phyloP scores from a whole-genome alignment of 2,797 vertebrate genomes.

The Sylvia borin region DNA sequence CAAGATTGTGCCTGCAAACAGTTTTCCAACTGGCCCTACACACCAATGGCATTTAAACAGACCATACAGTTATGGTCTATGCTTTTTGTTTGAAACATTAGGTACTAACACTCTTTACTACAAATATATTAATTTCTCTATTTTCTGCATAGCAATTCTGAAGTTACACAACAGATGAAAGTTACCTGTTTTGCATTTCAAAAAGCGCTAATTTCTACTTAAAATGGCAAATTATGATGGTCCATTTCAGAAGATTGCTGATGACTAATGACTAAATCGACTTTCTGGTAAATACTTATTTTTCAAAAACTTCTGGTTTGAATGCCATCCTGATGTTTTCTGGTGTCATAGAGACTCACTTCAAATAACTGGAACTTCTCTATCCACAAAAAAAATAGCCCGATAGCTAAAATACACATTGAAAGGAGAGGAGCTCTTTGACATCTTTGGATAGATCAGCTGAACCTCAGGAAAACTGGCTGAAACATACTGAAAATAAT shows the following conservation, averaged over 20 bases:
- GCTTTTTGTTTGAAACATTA: neutral
- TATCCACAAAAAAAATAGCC: neutral
- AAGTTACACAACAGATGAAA: neutral
- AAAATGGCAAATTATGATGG: neutral
- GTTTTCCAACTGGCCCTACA: neutral
- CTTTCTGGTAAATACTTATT: neutral
- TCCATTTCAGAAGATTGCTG: neutral
- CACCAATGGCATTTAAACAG: neutral
- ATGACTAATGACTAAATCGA: neutral
- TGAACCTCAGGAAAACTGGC: neutral
- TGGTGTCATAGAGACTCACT: neutral
- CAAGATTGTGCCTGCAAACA: neutral
- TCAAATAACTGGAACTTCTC: neutral
- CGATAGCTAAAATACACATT: neutral
- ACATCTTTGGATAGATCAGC: neutral
- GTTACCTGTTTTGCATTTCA: neutral
- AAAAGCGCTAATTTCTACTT: neutral
- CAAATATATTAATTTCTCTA: neutral
- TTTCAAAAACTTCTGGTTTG: neutral
- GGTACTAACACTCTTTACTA: neutral
- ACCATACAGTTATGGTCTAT: no score
- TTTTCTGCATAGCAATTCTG: neutral
- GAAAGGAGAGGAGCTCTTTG: neutral
- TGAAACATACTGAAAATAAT: neutral
- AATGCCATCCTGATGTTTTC: neutral